Base-by-base conservation (phyloP, 1,140 invertebrate species). In the Aphis gossypii region DNA sequence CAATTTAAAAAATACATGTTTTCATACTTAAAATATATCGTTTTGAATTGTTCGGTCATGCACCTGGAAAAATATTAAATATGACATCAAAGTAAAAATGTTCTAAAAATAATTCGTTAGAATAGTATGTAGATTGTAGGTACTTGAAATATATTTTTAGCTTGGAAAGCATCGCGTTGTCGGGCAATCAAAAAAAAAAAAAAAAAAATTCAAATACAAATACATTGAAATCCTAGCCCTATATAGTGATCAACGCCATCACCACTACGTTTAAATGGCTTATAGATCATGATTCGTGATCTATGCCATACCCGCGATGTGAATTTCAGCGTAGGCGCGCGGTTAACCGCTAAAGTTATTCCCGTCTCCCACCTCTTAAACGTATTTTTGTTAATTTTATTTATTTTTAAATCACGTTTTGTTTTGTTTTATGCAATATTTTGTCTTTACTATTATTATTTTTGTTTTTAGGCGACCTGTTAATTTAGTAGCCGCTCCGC, bases 391-490 rank as follows among this genome's bases (percentile, higher is more conserved):
- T 41, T 84, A 25, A 9, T 44, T 87, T 87, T 44, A 46, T 87
- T 87, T 87, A n/a, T 38, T 54, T 54, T 54, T 46, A 30, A 41
- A 14, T 46, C 20, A 44, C 30, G 3, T 90, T 46, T 90, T 90
- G 25, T 90, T 56, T 35, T 86, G 9, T 88, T 54, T 88, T 41
- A 46, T 18, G 41, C 84, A 86, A 90, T 35, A 35, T 35, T 41
- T 60, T 68, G 41, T 90, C 38, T 25, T 90, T 90, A 44, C 35
- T 48, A 8, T 92, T 76, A 51, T 51, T 51, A 35, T 93, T 86
- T 51, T 93, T 83, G 76, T 86, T 93, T 93, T n/a, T 93, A 93
- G 92, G 76, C 92, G 92, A 44, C 92, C 92, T 86, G 92, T 56
- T 86, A 93, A 93, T 86, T 84, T 93, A 93, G 68, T 92, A 89